Percentiles rank a stretch among this genome's conserved stretches.
Evolutionary conservation across 2,113 vertebrate genomes (phyloP).

Genomic region (Globicephala melas): DNA sequence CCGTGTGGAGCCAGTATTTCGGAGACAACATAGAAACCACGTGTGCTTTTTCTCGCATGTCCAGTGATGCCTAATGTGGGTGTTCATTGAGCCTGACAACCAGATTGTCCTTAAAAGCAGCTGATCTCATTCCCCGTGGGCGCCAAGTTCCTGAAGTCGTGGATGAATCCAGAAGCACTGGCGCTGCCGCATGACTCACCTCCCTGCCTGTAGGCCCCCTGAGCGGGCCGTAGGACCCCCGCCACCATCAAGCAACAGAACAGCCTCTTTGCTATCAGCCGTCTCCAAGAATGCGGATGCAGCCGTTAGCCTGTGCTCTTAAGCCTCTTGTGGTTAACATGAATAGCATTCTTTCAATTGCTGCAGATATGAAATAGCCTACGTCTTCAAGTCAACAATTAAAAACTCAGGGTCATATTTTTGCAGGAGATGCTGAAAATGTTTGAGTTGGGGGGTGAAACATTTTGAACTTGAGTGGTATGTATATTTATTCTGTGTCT

Average conservation of each 20-base stretch:
- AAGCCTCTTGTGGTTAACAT: constrained; percentile 77
- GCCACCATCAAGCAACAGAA: constrained; percentile 55
- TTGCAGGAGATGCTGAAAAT: constrained; percentile 52
- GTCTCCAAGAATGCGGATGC: constrained; percentile 79
- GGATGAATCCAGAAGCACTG: constrained; percentile 15
- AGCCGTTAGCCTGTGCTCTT: constrained; percentile 60
- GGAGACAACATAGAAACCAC: constrained; percentile 71
- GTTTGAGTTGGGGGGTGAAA: background rate
- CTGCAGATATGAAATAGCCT: constrained; percentile 66
- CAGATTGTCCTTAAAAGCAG: constrained; percentile 75
- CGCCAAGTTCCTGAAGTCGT: constrained; percentile 77
- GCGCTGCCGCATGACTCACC: constrained; percentile 58
- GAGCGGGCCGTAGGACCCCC: constrained; percentile 47
- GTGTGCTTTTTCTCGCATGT: constrained; percentile 55
- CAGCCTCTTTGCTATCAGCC: constrained; percentile 76
- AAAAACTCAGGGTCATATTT: constrained; percentile 36
- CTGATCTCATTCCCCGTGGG: constrained; percentile 70
- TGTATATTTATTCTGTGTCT: constrained; percentile 28
- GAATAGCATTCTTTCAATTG: constrained; percentile 75
- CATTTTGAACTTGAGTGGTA: constrained; percentile 21
- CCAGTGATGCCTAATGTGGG: constrained; percentile 53
- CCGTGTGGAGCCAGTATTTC: constrained; percentile 2
- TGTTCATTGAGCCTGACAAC: constrained; percentile 72
- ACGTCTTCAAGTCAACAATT: constrained; percentile 46
- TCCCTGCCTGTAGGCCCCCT: constrained; percentile 40